Evolutionary conservation across 2,888 invertebrate species (phyloP).

Genomic region (Allolobophora icterica): DNA sequence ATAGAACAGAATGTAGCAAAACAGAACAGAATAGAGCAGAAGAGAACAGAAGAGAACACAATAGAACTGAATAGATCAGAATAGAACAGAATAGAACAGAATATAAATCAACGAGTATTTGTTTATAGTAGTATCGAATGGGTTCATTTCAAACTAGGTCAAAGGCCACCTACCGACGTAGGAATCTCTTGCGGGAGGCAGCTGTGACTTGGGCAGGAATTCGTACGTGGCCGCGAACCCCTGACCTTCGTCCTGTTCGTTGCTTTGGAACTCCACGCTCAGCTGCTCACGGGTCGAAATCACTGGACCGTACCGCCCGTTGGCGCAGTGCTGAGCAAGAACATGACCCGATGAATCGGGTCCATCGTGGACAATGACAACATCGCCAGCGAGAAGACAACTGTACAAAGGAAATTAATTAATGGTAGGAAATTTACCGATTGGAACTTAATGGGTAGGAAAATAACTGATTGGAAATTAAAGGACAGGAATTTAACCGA

Average conservation of each 20-base stretch:
- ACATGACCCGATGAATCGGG: background rate
- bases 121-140: background rate
- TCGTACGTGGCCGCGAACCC: conserved; percentile 23
- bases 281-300: conserved; percentile 12
- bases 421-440: background rate
- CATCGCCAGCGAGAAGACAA: background rate
- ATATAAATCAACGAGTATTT: background rate
- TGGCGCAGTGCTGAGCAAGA: conserved; percentile 13
- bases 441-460: background rate
- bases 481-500: background rate
- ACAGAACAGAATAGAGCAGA: no score
- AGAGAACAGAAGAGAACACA: no score
- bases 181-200: background rate
- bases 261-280: conserved; percentile 24
- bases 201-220: conserved; percentile 14
- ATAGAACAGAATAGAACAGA: background rate
- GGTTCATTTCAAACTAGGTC: background rate
- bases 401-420: background rate
- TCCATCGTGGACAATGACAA: conserved; percentile 23
- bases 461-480: no score
- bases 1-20: no score
- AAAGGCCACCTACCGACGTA: background rate
- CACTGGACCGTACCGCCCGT: background rate
- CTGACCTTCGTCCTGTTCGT: background rate
- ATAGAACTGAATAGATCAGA: no score